A percentile compares a stretch with the other conserved stretches of the same genome.
Evolutionary conservation across 2,888 invertebrate species (phyloP).

Genomic region (Steinernema scapterisci): DNA sequence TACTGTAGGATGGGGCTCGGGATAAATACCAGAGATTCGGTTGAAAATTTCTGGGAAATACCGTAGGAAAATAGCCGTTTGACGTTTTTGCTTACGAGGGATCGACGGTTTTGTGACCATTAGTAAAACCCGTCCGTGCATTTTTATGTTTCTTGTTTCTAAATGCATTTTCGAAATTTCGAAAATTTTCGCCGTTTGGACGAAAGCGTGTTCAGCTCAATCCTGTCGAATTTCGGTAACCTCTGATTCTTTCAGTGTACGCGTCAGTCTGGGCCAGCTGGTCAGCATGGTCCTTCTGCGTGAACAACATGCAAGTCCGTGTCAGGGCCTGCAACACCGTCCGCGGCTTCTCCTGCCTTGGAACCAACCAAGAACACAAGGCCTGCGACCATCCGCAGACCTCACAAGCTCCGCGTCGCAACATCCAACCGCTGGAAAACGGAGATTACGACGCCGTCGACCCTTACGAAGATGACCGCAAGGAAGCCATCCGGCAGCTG

Average conservation of each 20-base stretch:
- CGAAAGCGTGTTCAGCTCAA: too few species aligned
- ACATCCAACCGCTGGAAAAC: slow-evolving; percentile 7
- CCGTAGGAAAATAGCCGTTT: too few species aligned
- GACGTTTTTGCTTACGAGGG: too few species aligned
- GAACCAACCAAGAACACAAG: slow-evolving; percentile 53
- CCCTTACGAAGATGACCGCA: slow-evolving; percentile 64
- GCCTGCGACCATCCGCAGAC: slow-evolving; percentile 39
- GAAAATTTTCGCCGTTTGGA: too few species aligned
- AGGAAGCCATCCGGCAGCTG: slow-evolving; percentile 62
- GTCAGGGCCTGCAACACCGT: slow-evolving; percentile 67
- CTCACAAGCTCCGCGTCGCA: background rate
- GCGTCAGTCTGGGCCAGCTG: slow-evolving; percentile 66
- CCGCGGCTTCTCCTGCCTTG: slow-evolving; percentile 64
- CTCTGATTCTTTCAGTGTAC: slow-evolving; percentile 55
- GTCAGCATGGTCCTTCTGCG: slow-evolving; percentile 67
- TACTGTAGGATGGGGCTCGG: too few species aligned
- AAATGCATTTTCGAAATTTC: too few species aligned
- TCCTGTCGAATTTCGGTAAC: too few species aligned
- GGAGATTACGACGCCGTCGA: slow-evolving; percentile 56
- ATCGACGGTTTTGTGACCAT: too few species aligned
- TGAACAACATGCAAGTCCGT: slow-evolving; percentile 58
- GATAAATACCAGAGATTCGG: too few species aligned
- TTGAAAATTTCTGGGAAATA: too few species aligned
- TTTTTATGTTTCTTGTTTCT: too few species aligned
- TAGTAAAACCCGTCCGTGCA: too few species aligned